Evolutionary conservation across 2,113 vertebrate species (phyloP).

Genomic region (Onychostoma macrolepis): DNA sequence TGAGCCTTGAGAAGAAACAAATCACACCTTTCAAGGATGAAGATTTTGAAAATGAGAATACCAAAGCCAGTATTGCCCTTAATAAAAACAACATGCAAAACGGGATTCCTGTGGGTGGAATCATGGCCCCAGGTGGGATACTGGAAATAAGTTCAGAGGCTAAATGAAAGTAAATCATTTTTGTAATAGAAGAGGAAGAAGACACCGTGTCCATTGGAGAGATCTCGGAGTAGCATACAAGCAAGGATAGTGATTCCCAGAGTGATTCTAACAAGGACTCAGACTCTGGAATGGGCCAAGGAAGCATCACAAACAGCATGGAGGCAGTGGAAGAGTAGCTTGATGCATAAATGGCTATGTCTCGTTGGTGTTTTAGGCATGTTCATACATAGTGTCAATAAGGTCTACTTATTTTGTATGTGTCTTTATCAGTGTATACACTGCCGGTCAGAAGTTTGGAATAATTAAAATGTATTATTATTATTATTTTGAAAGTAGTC

Average conservation of each 20-base stretch:
- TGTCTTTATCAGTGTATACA: too few relatives aligned
- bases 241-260: slow-evolving; percentile 10
- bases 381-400: too few relatives aligned
- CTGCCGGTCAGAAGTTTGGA: too few relatives aligned
- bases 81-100: slow-evolving; percentile 39
- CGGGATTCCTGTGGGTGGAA: slow-evolving; percentile 1
- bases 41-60: slow-evolving; percentile 20
- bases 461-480: too few relatives aligned
- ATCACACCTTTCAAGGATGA: slow-evolving; percentile 11
- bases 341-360: neutral
- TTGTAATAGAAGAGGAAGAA: neutral
- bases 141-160: slow-evolving; percentile 34
- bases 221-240: slow-evolving; percentile 24
- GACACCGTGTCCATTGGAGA: slow-evolving; percentile 33
- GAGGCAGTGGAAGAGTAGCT: slow-evolving; percentile 27
- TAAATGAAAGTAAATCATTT: slow-evolving; percentile 34
- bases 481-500: too few relatives aligned
- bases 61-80: neutral
- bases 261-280: slow-evolving; percentile 40
- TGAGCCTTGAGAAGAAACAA: slow-evolving; percentile 47
- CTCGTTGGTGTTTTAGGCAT: neutral
- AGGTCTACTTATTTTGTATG: too few relatives aligned
- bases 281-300: neutral
- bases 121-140: neutral
- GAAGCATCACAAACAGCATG: neutral